Evolutionary conservation across 2,888 invertebrate genomes (phyloP), one percentile per base, ranked within the genome.

Genomic region (Platerodrilus igneus): DNA sequence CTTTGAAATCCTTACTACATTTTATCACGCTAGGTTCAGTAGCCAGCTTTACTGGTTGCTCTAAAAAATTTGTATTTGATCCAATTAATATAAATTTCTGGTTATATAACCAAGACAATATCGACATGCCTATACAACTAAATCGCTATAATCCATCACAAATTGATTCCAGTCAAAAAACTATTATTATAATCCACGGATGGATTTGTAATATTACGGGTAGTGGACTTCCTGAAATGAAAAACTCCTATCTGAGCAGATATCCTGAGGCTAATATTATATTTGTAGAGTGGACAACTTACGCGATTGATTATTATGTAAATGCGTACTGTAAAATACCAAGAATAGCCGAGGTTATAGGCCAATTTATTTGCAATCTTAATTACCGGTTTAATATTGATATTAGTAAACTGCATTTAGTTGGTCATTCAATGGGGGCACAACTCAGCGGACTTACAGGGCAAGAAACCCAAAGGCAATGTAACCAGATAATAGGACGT

Each of bases 211-310:
- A 34, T 11, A 13, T 30, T 2, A 25, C 30, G 2, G 35, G 38
- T 17, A 31, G 35, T 10, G 5, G 27, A 20, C 22, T 43, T 10
- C 42, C 38, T 2, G 21, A 38, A 30, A 8, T 43, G 4, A 43
- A 21, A 30, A 17, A 38, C 6, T 34, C 38, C 8, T 43, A 43
- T 17, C 19, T 43, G 11, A 9, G 14, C 13, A 30, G 38, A 8
- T 22, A 33, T n/a, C n/a, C n/a, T n/a, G 42, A 43, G 17, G 10
- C 7, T 8, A 38, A 43, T 11, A 19, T 43, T 14, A 38, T 43
- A 10, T 20, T 14, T 0, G 13, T 38, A 3, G 42, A 43, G 37
- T 43, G 42, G 42, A 15, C 42, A 0, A 13, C 9, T 3, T 9
- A 20, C 7, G 19, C 38, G 1, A 23, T 34, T 3, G 34, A 38